Percentiles rank a stretch among this genome's conserved stretches.
phyloP scores from a whole-genome alignment of 2,797 vertebrate genomes.

The Haliaeetus albicilla region DNA sequence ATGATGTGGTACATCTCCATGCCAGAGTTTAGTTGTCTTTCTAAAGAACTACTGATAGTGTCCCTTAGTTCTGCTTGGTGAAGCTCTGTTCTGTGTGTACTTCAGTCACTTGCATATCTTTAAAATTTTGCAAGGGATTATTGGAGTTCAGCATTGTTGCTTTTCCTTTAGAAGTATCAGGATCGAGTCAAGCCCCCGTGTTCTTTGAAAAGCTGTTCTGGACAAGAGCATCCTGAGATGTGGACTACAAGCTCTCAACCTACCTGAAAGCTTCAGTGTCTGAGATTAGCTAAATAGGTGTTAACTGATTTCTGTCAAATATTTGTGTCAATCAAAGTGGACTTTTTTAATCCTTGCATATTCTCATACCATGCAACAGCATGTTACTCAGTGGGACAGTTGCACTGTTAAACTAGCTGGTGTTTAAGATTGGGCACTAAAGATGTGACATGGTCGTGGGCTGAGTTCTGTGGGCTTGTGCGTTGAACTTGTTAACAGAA shows the following conservation, averaged over 20 bases:
- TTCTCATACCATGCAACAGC: accelerated
- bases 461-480: accelerated
- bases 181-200: accelerated
- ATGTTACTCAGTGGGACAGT: background rate
- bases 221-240: background rate
- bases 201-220: background rate
- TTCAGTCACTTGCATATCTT: background rate
- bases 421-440: background rate
- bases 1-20: background rate
- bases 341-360: accelerated
- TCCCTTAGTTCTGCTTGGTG: background rate
- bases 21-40: background rate
- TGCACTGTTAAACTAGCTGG: background rate
- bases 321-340: background rate
- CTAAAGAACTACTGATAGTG: background rate
- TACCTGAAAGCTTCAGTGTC: background rate
- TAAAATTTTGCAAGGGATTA: background rate
- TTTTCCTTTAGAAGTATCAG: background rate
- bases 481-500: background rate
- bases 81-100: background rate
- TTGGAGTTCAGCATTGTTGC: background rate
- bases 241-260: background rate
- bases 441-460: accelerated
- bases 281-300: background rate
- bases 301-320: background rate